These are phyloP conservation scores for Smutsia temminckii DNA, from an alignment of 2,797 vertebrate genomes.

Conservation along the genomic window DNA sequence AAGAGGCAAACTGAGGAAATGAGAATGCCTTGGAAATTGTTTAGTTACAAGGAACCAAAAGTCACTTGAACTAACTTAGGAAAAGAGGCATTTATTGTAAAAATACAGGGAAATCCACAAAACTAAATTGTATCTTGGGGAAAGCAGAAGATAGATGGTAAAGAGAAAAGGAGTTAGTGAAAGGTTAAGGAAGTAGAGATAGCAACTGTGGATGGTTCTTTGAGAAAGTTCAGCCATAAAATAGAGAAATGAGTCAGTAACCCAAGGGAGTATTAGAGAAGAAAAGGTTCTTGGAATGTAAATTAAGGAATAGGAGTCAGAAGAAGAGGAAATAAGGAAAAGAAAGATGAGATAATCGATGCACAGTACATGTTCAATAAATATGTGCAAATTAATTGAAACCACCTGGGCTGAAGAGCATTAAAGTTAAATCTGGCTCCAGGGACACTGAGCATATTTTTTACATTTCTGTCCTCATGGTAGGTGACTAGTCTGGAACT, in stretches of 20 bases:
- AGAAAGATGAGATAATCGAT: conserved; percentile 35
- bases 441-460: conserved; percentile 40
- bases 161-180: not conserved
- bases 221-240: conserved; percentile 65
- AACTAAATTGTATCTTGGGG: not conserved
- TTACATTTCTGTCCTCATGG: not conserved
- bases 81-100: conserved; percentile 8
- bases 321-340: conserved; percentile 22
- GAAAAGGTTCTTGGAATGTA: conserved; percentile 56
- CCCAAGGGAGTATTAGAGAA: conserved; percentile 50
- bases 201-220: not conserved
- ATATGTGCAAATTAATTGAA: conserved; percentile 65
- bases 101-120: not conserved
- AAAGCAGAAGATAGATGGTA: conserved; percentile 41
- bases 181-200: conserved; percentile 36
- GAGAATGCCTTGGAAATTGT: conserved; percentile 33
- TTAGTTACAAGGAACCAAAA: conserved; percentile 44
- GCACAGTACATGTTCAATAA: conserved; percentile 54
- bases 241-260: conserved; percentile 39
- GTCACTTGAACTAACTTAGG: conserved; percentile 28
- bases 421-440: conserved; percentile 55
- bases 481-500: conserved; percentile 18
- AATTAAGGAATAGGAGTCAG: conserved; percentile 35
- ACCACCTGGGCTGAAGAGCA: conserved; percentile 37
- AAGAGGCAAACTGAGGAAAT: not conserved